These are phyloP conservation scores for Incurvaria masculella DNA, from an alignment of 2,888 invertebrate genomes.

Conservation along the genomic window DNA sequence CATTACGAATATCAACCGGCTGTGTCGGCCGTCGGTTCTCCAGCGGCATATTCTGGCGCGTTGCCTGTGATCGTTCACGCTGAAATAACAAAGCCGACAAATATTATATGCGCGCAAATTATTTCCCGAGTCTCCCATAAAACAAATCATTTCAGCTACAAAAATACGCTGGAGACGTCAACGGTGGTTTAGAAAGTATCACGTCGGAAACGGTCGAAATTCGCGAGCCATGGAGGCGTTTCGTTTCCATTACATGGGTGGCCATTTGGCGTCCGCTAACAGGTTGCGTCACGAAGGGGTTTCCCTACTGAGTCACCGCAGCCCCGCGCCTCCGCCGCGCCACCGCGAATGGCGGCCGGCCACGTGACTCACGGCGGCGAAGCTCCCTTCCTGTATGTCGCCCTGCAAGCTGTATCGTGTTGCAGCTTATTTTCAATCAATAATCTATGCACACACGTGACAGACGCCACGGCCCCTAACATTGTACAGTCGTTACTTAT, in stretches of 20 bases:
- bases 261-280: conserved; percentile 19
- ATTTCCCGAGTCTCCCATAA: neutral
- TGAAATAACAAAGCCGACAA: neutral
- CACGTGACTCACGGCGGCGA: neutral
- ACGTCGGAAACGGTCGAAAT: no score
- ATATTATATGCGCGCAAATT: neutral
- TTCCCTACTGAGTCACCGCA: conserved; percentile 44
- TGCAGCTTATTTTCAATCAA: no score
- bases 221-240: no score
- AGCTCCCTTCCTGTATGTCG: no score
- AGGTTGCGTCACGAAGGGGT: conserved; percentile 52
- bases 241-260: conserved; percentile 6
- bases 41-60: neutral
- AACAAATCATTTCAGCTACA: neutral
- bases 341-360: neutral
- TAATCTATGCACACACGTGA: no score
- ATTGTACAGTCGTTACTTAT: no score
- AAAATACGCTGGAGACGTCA: neutral
- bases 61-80: neutral
- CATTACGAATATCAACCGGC: neutral
- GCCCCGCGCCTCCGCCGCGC: neutral
- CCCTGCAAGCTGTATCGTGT: no score
- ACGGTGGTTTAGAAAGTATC: no score
- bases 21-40: neutral
- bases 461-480: no score